Evolutionary conservation across 2,113 vertebrate genomes (phyloP).

Genomic region (Craseonycteris thonglongyai): DNA sequence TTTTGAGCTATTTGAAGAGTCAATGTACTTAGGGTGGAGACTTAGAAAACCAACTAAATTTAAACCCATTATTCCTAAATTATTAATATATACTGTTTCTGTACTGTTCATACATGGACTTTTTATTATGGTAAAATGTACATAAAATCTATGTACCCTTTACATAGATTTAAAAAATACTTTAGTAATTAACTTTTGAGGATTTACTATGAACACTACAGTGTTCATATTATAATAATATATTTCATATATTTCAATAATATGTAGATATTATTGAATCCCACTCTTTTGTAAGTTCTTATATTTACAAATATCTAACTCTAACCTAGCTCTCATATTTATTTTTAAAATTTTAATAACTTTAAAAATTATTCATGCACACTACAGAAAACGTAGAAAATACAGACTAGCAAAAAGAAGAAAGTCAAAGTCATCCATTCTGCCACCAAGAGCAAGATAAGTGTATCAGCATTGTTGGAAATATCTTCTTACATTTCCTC

Average conservation of each 20-base stretch:
- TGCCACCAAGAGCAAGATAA: background rate
- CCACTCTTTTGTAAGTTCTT: background rate
- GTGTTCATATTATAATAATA: background rate
- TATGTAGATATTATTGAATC: conserved; percentile 27
- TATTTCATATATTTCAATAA: background rate
- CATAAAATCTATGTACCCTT: background rate
- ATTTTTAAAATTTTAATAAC: background rate
- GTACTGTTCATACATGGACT: background rate
- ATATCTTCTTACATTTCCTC: background rate
- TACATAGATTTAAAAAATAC: background rate
- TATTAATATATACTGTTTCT: background rate
- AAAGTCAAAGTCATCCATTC: background rate
- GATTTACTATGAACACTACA: background rate
- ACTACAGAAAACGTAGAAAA: conserved; percentile 19
- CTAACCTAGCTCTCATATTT: background rate
- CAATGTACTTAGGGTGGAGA: background rate
- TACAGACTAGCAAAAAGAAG: background rate
- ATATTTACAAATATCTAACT: background rate
- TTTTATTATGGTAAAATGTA: background rate
- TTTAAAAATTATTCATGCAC: background rate
- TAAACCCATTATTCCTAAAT: conserved; percentile 28
- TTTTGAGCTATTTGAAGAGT: background rate
- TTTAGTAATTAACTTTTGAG: conserved; percentile 4
- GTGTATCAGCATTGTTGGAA: background rate
- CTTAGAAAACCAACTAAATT: background rate